phyloP scores from a whole-genome alignment of 2,888 invertebrate species.

The Rhaphigaster nebulosa region DNA sequence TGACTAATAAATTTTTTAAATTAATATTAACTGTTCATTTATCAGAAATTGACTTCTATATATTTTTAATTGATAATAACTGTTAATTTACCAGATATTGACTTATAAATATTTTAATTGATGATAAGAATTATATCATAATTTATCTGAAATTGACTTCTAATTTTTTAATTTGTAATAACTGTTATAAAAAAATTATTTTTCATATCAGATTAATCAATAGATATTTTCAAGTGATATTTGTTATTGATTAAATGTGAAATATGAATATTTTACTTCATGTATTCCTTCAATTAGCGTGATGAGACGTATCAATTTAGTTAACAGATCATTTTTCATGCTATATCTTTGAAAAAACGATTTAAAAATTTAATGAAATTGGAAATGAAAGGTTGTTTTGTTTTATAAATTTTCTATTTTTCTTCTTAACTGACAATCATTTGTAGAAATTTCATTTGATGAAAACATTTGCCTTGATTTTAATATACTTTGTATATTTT shows the following conservation, averaged over 20 bases:
- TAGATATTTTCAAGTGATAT: not conserved
- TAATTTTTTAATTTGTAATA: not conserved
- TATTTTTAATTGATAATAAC: not conserved
- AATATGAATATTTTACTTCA: not conserved
- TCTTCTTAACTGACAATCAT: no score
- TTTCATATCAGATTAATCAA: not conserved
- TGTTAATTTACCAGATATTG: not conserved
- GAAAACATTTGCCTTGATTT: no score
- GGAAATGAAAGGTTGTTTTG: no score
- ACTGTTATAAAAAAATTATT: not conserved
- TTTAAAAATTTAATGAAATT: no score
- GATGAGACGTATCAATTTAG: no score
- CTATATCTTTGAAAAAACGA: no score
- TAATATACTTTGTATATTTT: no score
- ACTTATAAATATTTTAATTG: not conserved
- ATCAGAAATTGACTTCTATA: not conserved
- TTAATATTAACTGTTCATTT: no score
- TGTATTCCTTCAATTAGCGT: not conserved
- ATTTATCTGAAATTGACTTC: not conserved
- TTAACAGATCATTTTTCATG: no score
- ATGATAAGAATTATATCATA: no score
- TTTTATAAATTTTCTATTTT: no score
- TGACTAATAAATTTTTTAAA: not conserved
- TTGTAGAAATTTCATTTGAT: no score
- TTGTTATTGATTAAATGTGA: not conserved